phyloP scores from a whole-genome alignment of 2,113 vertebrate species.

The Larimichthys polyactis region DNA sequence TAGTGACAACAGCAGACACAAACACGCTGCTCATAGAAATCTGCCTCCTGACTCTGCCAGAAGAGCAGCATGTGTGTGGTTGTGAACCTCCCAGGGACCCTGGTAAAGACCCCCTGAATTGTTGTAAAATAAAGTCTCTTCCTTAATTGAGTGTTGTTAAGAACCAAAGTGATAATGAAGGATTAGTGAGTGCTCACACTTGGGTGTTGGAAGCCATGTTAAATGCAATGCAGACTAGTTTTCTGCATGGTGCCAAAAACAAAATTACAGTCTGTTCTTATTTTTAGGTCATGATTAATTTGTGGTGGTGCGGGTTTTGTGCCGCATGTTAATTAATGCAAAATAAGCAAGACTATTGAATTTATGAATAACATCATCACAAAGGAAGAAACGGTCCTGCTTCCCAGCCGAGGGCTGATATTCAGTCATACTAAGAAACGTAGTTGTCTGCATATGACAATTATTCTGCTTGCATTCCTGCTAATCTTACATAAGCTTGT shows the following conservation, averaged over 20 bases:
- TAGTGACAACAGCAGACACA: slow-evolving; percentile 30
- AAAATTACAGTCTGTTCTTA: slow-evolving; percentile 62
- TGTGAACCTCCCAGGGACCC: slow-evolving; percentile 38
- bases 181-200: slow-evolving; percentile 60
- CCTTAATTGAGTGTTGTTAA: slow-evolving; percentile 67
- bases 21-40: slow-evolving; percentile 19
- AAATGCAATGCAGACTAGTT: slow-evolving; percentile 59
- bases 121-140: slow-evolving; percentile 55
- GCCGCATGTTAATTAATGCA: slow-evolving; percentile 66
- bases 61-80: slow-evolving; percentile 47
- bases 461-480: slow-evolving; percentile 43
- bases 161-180: slow-evolving; percentile 67
- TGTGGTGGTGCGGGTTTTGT: slow-evolving; percentile 50
- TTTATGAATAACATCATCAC: slow-evolving; percentile 68
- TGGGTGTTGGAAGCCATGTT: slow-evolving; percentile 55
- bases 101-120: slow-evolving; percentile 52
- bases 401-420: slow-evolving; percentile 43
- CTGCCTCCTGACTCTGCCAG: slow-evolving; percentile 23
- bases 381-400: slow-evolving; percentile 37
- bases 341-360: slow-evolving; percentile 68
- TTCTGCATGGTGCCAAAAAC: slow-evolving; percentile 62
- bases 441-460: slow-evolving; percentile 34
- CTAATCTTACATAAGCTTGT: slow-evolving; percentile 41
- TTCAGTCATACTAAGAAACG: slow-evolving; percentile 56
- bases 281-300: slow-evolving; percentile 72